These are phyloP conservation scores for Holothuria scabra DNA, from an alignment of 53 echinoderm and acorn worm genomes.

Conservation along the genomic window DNA sequence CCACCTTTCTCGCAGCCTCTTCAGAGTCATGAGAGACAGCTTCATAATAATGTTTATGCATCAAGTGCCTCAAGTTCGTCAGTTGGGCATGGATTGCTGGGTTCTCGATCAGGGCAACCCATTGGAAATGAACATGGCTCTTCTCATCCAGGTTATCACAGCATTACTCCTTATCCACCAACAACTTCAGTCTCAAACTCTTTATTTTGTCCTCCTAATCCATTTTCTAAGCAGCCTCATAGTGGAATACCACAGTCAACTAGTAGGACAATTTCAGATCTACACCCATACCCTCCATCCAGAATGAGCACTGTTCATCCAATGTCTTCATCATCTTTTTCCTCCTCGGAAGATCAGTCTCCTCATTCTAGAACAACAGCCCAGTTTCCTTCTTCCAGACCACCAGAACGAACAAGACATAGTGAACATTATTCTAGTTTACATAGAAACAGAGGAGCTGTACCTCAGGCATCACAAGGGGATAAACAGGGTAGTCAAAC, in stretches of 20 bases:
- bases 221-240: constrained; percentile 15
- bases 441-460: too few relatives aligned
- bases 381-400: neutral
- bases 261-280: neutral
- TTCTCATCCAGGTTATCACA: neutral
- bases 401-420: too few relatives aligned
- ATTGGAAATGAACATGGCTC: neutral
- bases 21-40: neutral
- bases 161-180: neutral
- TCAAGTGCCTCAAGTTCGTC: neutral
- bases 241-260: neutral
- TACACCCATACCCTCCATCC: neutral
- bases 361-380: neutral
- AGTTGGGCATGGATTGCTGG: neutral
- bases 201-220: neutral
- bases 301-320: neutral
- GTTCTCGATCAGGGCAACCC: neutral
- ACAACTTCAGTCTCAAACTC: constrained; percentile 2
- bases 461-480: too few relatives aligned
- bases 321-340: neutral
- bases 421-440: too few relatives aligned
- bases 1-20: neutral
- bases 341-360: neutral
- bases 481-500: too few relatives aligned
- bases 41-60: neutral